Evolutionary conservation across 2,797 vertebrate genomes (phyloP).

Genomic region (Tamandua tetradactyla): DNA sequence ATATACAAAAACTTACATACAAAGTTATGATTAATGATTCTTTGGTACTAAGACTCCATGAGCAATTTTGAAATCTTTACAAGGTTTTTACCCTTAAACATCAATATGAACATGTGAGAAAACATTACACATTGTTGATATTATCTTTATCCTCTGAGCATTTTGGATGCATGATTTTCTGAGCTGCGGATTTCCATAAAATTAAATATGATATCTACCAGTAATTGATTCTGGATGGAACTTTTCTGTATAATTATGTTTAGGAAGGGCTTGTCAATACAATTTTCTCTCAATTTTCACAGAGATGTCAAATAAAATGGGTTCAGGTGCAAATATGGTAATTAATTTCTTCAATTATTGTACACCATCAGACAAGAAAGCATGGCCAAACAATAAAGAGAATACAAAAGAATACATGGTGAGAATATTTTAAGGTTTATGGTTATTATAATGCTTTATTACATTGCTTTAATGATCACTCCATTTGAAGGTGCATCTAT

Average conservation of each 20-base stretch:
- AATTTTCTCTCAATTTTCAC: conserved; percentile 73
- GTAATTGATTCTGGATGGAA: conserved; percentile 79
- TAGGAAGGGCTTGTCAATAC: conserved; percentile 70
- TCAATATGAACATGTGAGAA: background rate
- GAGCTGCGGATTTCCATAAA: conserved; percentile 68
- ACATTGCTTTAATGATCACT: background rate
- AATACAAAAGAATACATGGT: background rate
- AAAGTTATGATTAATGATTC: background rate
- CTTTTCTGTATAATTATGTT: conserved; percentile 73
- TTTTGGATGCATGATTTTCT: conserved; percentile 47
- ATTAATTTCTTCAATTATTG: conserved; percentile 58
- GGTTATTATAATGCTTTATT: background rate
- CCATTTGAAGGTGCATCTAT: background rate
- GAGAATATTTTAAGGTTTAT: background rate
- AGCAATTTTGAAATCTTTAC: background rate
- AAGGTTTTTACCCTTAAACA: background rate
- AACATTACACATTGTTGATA: background rate
- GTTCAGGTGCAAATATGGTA: conserved; percentile 44
- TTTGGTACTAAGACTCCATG: background rate
- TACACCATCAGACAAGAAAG: background rate
- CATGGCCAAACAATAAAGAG: background rate
- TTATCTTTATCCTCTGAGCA: background rate
- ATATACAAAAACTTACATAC: background rate
- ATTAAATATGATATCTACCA: conserved; percentile 67
- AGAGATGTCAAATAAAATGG: conserved; percentile 51